phyloP scores from a whole-genome alignment of 1,140 invertebrate species.

The Potamilus streckersoni region DNA sequence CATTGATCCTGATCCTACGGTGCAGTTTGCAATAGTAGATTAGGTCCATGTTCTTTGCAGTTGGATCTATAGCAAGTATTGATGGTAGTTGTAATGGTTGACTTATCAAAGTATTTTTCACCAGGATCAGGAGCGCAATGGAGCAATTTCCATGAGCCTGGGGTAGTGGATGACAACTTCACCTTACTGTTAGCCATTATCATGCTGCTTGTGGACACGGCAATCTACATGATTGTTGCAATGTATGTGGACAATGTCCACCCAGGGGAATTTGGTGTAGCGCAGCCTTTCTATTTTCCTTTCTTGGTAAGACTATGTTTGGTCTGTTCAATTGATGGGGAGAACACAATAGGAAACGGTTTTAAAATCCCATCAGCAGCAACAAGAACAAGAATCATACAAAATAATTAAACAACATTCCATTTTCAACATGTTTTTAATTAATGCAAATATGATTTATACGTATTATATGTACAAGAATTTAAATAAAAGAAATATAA shows the following conservation, averaged over 20 bases:
- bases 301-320: slow-evolving; percentile 57
- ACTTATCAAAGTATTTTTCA: neutral
- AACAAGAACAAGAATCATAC: neutral
- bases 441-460: neutral
- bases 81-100: too few relatives aligned
- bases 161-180: slow-evolving; percentile 61
- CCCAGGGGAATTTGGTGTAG: too few relatives aligned
- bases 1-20: neutral
- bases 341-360: neutral
- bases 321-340: neutral
- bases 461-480: slow-evolving; percentile 20
- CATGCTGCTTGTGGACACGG: slow-evolving; percentile 71
- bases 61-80: neutral
- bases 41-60: too few relatives aligned
- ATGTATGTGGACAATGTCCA: slow-evolving; percentile 75
- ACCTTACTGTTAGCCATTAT: slow-evolving; percentile 53
- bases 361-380: neutral
- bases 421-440: neutral
- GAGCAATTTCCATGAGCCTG: slow-evolving; percentile 47
- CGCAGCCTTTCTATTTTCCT: slow-evolving; percentile 68
- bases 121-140: slow-evolving; percentile 52
- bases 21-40: too few relatives aligned
- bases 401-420: neutral
- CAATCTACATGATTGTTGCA: slow-evolving; percentile 67
- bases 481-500: too few relatives aligned